Percentiles rank a stretch among this genome's conserved stretches.
phyloP scores from a whole-genome alignment of 2,888 invertebrate genomes.

The Athalia cordata region DNA sequence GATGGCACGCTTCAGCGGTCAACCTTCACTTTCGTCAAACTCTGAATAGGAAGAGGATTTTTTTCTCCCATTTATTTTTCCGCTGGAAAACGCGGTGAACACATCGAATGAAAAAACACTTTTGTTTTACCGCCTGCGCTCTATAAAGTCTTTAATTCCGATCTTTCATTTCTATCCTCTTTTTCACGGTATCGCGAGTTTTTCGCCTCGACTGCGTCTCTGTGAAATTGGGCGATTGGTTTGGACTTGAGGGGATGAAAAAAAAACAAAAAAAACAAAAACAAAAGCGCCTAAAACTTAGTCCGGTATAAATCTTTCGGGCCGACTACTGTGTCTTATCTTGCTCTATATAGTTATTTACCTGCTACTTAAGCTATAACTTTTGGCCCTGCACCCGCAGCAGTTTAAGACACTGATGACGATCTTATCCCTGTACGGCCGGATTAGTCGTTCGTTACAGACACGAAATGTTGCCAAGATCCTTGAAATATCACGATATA shows the following conservation, averaged over 20 bases:
- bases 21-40: neutral
- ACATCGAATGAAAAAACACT: neutral
- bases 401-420: neutral
- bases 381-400: neutral
- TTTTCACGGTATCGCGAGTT: conserved; percentile 10
- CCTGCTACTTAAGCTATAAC: conserved; percentile 3
- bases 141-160: conserved; percentile 5
- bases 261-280: neutral
- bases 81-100: neutral
- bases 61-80: too few relatives aligned
- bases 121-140: conserved; percentile 4
- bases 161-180: neutral
- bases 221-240: conserved; percentile 18
- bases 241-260: neutral
- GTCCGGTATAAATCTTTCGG: conserved; percentile 24
- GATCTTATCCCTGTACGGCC: neutral
- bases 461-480: too few relatives aligned
- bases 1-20: neutral
- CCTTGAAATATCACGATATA: too few relatives aligned
- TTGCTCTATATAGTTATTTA: conserved; percentile 4
- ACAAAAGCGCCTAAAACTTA: conserved; percentile 13
- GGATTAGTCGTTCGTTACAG: neutral
- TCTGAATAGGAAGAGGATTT: too few relatives aligned
- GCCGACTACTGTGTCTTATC: conserved; percentile 22
- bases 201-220: conserved; percentile 14